Conservation (phyloP, 2,797 vertebrate species). For the Smutsia temminckii region DNA sequence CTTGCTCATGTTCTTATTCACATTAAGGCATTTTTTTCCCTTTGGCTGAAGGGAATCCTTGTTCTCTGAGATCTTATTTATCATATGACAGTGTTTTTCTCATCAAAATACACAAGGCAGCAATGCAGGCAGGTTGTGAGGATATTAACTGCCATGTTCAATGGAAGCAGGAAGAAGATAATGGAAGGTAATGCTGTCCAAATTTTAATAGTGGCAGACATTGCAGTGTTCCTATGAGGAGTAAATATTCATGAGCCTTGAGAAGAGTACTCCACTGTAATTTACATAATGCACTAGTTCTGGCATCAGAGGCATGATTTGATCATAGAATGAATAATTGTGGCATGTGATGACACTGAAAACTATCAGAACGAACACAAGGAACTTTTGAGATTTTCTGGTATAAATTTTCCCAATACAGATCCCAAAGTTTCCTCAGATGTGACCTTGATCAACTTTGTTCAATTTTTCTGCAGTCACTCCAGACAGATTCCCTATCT, state of each 20-base stretch:
- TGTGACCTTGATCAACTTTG: background rate
- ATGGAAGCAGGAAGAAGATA: constrained; percentile 55
- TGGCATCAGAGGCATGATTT: background rate
- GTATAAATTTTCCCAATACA: background rate
- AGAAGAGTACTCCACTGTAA: background rate
- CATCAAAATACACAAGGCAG: constrained; percentile 45
- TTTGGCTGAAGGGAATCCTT: background rate
- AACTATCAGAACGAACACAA: background rate
- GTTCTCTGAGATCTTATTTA: constrained; percentile 46
- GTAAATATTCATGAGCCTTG: background rate
- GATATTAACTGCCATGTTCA: constrained; percentile 70
- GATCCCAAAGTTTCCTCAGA: background rate
- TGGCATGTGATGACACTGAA: background rate
- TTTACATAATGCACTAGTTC: background rate
- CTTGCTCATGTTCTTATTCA: background rate
- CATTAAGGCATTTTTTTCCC: background rate
- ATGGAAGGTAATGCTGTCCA: constrained; percentile 41
- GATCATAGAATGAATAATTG: background rate
- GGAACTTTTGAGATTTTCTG: background rate
- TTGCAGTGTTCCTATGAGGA: background rate
- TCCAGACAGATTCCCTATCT: background rate
- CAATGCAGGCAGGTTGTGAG: constrained; percentile 58
- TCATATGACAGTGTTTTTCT: constrained; percentile 51
- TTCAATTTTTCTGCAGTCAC: background rate
- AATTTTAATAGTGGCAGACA: constrained; percentile 33